phyloP scores from a whole-genome alignment of 2,113 vertebrate genomes.

The Maccullochella peelii region DNA sequence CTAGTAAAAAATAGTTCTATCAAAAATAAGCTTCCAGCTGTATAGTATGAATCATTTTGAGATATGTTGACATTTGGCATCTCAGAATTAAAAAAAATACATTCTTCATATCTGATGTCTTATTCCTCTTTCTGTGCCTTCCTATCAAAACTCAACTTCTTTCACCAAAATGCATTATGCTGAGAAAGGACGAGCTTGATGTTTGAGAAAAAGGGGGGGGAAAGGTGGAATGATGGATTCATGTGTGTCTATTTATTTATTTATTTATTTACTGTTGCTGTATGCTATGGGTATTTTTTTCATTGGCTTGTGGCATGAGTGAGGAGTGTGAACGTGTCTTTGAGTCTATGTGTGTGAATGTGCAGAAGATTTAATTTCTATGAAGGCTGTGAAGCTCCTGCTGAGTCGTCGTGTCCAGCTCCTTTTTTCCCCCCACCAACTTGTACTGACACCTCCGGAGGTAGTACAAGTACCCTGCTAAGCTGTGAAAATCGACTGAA shows the following conservation, averaged over 20 bases:
- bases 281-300: neutral
- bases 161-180: neutral
- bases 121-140: conserved; percentile 10
- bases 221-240: neutral
- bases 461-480: too few species aligned
- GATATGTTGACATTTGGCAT: conserved; percentile 29
- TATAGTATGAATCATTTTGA: conserved; percentile 11
- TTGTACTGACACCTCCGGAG: too few species aligned
- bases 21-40: conserved; percentile 1
- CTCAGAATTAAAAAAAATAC: conserved; percentile 30
- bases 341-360: neutral
- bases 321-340: neutral
- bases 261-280: neutral
- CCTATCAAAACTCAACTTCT: conserved; percentile 20
- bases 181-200: neutral
- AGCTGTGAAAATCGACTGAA: too few species aligned
- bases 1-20: neutral
- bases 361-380: neutral
- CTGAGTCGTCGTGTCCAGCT: neutral
- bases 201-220: conserved; percentile 1
- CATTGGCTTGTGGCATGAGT: neutral
- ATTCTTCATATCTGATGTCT: conserved; percentile 17
- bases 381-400: neutral
- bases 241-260: conserved; percentile 5
- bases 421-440: too few species aligned